These are phyloP conservation scores for Nipponia nippon DNA, from an alignment of 2,113 vertebrate genomes.

Conservation along the genomic window DNA sequence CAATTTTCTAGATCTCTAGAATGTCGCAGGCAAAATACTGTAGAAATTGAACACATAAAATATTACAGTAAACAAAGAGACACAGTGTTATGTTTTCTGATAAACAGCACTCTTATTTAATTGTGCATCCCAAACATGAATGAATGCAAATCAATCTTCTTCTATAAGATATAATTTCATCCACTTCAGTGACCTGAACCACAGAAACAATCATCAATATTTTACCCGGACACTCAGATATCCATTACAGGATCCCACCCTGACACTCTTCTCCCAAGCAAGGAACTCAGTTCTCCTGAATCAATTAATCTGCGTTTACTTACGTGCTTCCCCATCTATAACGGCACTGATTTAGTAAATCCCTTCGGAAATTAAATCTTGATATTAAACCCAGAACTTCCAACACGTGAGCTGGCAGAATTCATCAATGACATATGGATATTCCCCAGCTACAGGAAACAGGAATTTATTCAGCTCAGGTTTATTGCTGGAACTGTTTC, in stretches of 20 bases:
- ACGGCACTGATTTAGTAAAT: not conserved
- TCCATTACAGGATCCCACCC: not conserved
- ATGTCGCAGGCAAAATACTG: not conserved
- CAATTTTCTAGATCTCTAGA: not conserved
- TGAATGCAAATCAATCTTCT: not conserved
- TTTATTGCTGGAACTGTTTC: not conserved
- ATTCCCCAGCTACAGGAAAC: not conserved
- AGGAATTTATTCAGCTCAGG: not conserved
- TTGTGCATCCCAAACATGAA: not conserved
- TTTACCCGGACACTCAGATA: not conserved
- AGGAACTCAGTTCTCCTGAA: not conserved
- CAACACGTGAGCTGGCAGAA: not conserved
- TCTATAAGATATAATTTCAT: not conserved
- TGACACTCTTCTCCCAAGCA: not conserved
- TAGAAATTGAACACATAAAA: not conserved
- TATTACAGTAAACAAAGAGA: not conserved
- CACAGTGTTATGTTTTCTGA: not conserved
- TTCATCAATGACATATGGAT: not conserved
- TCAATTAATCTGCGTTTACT: constrained; percentile 11
- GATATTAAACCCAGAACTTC: not conserved
- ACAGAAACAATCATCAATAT: not conserved
- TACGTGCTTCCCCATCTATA: not conserved
- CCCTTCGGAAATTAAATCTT: constrained; percentile 13
- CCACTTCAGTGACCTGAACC: not conserved
- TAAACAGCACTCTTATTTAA: not conserved